Evolutionary conservation across 2,888 invertebrate genomes (phyloP).

Genomic region (Selenia dentaria): DNA sequence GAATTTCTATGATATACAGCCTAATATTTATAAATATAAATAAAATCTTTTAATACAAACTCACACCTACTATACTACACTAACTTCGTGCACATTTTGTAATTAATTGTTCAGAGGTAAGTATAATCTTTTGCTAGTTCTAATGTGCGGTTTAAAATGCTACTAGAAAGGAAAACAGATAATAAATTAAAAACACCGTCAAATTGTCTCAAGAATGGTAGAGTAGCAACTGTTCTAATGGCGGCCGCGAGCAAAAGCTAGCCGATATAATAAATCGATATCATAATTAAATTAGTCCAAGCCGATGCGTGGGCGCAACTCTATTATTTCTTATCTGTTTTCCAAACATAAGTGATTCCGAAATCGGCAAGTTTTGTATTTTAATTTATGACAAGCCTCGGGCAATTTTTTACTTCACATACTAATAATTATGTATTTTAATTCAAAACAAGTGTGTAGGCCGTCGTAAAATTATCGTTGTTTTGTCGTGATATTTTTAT

Average conservation of each 20-base stretch:
- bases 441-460: conserved; percentile 46
- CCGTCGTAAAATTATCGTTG: conserved; percentile 44
- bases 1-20: no score
- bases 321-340: conserved; percentile 46
- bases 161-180: no score
- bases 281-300: conserved; percentile 69
- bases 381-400: conserved; percentile 57
- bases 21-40: no score
- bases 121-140: no score
- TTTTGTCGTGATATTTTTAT: conserved; percentile 33
- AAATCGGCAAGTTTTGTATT: conserved; percentile 57
- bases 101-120: no score
- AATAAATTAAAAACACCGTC: not conserved
- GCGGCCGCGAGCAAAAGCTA: conserved; percentile 13
- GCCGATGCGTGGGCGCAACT: conserved; percentile 50
- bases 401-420: conserved; percentile 48
- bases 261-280: conserved; percentile 51
- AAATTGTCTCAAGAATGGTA: conserved; percentile 5
- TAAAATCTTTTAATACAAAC: no score
- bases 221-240: conserved; percentile 23
- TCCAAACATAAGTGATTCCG: conserved; percentile 50
- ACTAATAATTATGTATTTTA: conserved; percentile 50
- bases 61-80: no score
- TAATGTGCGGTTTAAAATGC: no score
- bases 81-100: no score